phyloP scores from a whole-genome alignment of 53 echinoderm and acorn worm genomes.

The Patiria pectinifera region DNA sequence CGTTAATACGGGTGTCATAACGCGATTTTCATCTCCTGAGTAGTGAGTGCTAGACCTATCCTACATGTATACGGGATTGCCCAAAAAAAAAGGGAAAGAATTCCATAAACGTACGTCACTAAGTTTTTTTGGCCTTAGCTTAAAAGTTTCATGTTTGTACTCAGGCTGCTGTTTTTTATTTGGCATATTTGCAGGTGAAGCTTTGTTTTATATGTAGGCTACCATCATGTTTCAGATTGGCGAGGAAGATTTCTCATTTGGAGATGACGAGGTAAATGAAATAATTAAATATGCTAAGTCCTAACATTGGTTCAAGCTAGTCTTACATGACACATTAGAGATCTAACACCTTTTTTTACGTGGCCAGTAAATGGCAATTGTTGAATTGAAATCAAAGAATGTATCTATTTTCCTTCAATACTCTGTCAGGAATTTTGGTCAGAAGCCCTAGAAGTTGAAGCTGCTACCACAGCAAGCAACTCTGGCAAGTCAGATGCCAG shows the following conservation, averaged over 20 bases:
- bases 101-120: too few species aligned
- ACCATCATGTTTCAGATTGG: conserved; percentile 67
- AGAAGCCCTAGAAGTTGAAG: conserved; percentile 57
- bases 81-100: too few species aligned
- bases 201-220: neutral
- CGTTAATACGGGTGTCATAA: too few species aligned
- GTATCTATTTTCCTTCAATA: neutral
- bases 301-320: neutral
- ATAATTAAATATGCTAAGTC: too few species aligned
- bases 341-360: neutral
- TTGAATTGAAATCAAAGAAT: neutral
- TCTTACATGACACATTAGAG: too few species aligned
- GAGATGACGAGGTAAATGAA: conserved; percentile 70
- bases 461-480: neutral
- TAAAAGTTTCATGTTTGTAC: too few species aligned
- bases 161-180: neutral
- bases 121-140: too few species aligned
- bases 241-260: conserved; percentile 72
- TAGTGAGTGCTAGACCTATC: too few species aligned
- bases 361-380: neutral
- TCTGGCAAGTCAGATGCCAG: conserved; percentile 1
- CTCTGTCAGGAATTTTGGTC: conserved; percentile 52
- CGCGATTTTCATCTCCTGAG: too few species aligned
- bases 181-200: neutral
- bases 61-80: too few species aligned